phyloP scores from a whole-genome alignment of 2,797 vertebrate genomes.

The Alfaro cultratus region DNA sequence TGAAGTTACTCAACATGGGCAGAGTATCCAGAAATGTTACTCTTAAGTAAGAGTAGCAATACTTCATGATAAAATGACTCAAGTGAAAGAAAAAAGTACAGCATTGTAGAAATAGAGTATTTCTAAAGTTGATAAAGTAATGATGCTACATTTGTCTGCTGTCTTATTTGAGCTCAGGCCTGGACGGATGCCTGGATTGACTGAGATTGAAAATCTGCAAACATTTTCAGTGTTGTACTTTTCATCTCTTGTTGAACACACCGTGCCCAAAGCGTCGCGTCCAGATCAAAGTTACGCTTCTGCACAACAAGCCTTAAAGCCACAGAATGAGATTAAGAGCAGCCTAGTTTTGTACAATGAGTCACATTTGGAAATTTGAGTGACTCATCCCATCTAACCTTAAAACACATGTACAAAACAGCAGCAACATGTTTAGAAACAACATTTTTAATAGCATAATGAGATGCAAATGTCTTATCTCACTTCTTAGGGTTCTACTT shows the following conservation, averaged over 20 bases:
- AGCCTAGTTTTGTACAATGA: not conserved
- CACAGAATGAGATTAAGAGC: not conserved
- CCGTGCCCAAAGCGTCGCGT: not conserved
- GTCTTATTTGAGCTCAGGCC: not conserved
- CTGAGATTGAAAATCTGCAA: not conserved
- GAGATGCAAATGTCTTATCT: not conserved
- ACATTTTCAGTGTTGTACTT: not conserved
- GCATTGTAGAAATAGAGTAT: too few relatives aligned
- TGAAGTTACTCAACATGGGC: too few relatives aligned
- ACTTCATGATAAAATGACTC: too few relatives aligned
- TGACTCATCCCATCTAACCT: not conserved
- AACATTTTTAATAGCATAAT: not conserved
- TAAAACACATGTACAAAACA: not conserved
- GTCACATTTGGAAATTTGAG: slow-evolving; percentile 6
- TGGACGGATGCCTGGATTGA: not conserved
- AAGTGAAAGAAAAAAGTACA: too few relatives aligned
- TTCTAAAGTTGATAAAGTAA: too few relatives aligned
- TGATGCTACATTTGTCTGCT: not conserved
- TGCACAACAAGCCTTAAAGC: not conserved
- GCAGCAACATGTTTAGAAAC: not conserved
- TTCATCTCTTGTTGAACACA: not conserved
- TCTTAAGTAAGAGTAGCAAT: too few relatives aligned
- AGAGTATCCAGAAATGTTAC: too few relatives aligned
- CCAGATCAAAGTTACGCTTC: not conserved
- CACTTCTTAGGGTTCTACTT: not conserved